Percentiles rank a stretch among this genome's conserved stretches.
These are phyloP conservation scores for Wasmannia auropunctata DNA, from an alignment of 1,140 invertebrate species.

Conservation along the genomic window DNA sequence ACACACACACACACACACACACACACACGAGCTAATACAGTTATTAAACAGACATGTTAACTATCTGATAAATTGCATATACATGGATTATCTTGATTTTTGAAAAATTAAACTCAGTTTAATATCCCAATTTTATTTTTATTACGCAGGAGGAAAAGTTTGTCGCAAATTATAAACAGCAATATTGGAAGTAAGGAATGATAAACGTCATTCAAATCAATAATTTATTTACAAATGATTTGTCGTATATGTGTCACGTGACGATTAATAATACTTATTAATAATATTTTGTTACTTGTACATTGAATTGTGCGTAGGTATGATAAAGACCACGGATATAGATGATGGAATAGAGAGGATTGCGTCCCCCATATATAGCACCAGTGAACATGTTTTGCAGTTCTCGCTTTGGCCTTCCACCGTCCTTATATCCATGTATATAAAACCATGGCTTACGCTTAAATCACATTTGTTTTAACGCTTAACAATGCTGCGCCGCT, in stretches of 20 bases:
- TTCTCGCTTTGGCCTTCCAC: conserved; percentile 76
- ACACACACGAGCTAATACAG: not conserved
- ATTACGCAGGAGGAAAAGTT: conserved; percentile 79
- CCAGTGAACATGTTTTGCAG: conserved; percentile 58
- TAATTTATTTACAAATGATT: not conserved
- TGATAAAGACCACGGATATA: conserved; percentile 71
- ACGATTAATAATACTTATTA: conserved; percentile 33
- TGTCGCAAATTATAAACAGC: conserved; percentile 76
- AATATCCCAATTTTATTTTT: conserved; percentile 30
- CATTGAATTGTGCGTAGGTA: conserved; percentile 71
- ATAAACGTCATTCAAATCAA: conserved; percentile 29
- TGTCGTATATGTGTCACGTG: not conserved
- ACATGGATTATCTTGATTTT: not conserved
- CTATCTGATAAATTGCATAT: not conserved
- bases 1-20: too few relatives aligned
- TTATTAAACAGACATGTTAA: not conserved
- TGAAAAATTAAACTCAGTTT: conserved; percentile 1
- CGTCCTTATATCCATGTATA: conserved; percentile 19
- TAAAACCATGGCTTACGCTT: conserved; percentile 64
- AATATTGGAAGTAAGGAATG: conserved; percentile 71
- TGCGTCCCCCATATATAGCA: conserved; percentile 47
- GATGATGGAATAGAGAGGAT: conserved; percentile 70
- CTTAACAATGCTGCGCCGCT: conserved; percentile 63
- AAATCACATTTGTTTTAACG: conserved; percentile 54
- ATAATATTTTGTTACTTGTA: conserved; percentile 63